These are phyloP conservation scores for Sebastes steindachneri DNA, from an alignment of 2,797 vertebrate genomes.

Conservation along the genomic window DNA sequence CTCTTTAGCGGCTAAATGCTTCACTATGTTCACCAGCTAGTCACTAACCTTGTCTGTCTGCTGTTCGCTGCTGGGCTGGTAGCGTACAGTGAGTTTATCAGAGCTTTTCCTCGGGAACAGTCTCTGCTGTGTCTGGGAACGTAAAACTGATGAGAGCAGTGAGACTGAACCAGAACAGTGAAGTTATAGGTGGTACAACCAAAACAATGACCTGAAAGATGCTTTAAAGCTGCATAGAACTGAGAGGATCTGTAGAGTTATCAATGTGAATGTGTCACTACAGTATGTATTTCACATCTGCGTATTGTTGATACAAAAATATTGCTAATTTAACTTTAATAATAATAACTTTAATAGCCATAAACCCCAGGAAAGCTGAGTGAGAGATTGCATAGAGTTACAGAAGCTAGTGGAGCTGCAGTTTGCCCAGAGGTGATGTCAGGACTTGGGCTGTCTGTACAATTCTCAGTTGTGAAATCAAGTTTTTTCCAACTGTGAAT, in stretches of 20 bases:
- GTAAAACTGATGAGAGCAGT: not conserved
- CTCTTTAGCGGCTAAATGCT: constrained; percentile 8
- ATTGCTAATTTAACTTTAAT: not conserved
- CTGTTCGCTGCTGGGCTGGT: not conserved
- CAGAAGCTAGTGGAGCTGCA: not conserved
- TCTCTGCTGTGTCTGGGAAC: not conserved
- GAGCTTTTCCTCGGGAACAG: not conserved
- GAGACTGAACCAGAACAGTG: not conserved
- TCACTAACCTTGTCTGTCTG: not conserved
- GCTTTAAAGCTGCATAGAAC: not conserved
- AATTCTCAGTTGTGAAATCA: too few species aligned
- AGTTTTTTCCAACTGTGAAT: too few species aligned
- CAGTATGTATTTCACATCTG: not conserved
- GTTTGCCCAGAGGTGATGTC: not conserved
- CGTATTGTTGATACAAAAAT: not conserved
- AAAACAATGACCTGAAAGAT: not conserved
- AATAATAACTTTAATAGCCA: not conserved
- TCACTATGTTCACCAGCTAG: not conserved
- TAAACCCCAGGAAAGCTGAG: not conserved
- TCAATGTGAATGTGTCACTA: not conserved
- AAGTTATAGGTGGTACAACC: not conserved
- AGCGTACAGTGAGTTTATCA: not conserved
- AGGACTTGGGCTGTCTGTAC: not conserved
- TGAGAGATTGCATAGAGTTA: not conserved
- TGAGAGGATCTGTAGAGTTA: not conserved